phyloP scores from a whole-genome alignment of 2,797 vertebrate genomes.

The Picus viridis region DNA sequence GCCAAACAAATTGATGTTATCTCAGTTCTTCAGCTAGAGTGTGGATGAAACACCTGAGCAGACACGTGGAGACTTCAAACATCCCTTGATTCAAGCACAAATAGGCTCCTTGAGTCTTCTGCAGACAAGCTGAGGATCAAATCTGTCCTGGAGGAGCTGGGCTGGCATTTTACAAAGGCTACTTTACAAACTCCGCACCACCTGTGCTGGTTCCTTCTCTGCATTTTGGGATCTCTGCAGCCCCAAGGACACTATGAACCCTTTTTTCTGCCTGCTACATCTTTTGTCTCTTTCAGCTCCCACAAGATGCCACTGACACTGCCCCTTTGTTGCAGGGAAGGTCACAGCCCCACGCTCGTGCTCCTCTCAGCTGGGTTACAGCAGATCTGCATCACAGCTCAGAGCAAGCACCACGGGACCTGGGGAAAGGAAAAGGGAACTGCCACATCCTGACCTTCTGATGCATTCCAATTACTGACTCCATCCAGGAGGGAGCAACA shows the following conservation, averaged over 20 bases:
- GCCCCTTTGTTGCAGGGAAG: not conserved
- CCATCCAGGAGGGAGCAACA: not conserved
- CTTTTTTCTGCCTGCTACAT: not conserved
- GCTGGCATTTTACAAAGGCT: not conserved
- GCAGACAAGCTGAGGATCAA: not conserved
- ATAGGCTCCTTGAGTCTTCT: fast-evolving
- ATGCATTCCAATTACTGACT: not conserved
- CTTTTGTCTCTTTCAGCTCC: not conserved
- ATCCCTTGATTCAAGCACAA: not conserved
- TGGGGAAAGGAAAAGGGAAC: not conserved
- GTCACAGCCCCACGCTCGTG: fast-evolving
- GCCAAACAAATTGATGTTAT: not conserved
- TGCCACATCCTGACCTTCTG: not conserved
- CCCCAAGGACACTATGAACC: not conserved
- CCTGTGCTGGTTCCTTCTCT: not conserved
- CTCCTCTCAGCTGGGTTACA: not conserved
- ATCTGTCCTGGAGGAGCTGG: not conserved
- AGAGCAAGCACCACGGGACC: not conserved
- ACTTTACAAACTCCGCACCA: not conserved
- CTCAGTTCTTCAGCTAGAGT: not conserved
- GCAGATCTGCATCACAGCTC: not conserved
- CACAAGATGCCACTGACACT: not conserved
- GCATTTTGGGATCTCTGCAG: not conserved
- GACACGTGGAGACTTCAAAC: not conserved
- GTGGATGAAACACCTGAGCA: not conserved